Evolutionary conservation across 1,140 invertebrate species (phyloP), one percentile per base, ranked within the genome.

Genomic region (Drosophila saltans): DNA sequence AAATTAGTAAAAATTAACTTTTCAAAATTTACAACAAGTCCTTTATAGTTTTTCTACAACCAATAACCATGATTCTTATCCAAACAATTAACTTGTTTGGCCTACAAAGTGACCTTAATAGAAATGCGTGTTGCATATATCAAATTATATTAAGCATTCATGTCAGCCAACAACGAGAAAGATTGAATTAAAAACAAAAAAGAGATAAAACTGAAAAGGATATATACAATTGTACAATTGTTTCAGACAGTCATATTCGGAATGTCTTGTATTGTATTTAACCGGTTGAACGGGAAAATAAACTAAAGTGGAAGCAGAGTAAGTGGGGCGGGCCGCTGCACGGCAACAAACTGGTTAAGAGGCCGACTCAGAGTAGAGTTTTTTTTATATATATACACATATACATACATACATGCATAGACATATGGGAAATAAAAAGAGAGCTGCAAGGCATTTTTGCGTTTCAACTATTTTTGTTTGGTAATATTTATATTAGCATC

Each of bases 191-290:
- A 69, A 56, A 40, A 59, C 64, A 62, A 78, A 40, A 24, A 88
- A 89, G 68, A 77, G 89, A 80, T 83, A 88, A 41, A 62, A 64
- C 45, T 10, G 7, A 52, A 10, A 52, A 52, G 45, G 63, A 72
- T 59, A 26, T 26, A 52, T 41, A 45, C 64, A 79, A 66, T 69
- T 60, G 33, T 63, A 45, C 64, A 79, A 66, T 69, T 60, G 33
- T 63, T 24, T 64, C 56, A 63, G 4, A 62, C 16, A 71, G 55
- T 28, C 39, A n/a, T 43, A 41, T 67, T 45, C 66, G 59, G 39
- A 56, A 88, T 76, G 88, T 88, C 72, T 65, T 36, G 61, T 80
- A 86, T 88, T 88, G 75, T 73, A 63, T 84, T 73, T 68, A 75
- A 89, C 83, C 83, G 84, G 83, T 88, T 82, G 72, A 66, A 78